Evolutionary conservation across 2,113 vertebrate genomes (phyloP), one percentile per base, ranked within the genome.

Genomic region (Columba livia): DNA sequence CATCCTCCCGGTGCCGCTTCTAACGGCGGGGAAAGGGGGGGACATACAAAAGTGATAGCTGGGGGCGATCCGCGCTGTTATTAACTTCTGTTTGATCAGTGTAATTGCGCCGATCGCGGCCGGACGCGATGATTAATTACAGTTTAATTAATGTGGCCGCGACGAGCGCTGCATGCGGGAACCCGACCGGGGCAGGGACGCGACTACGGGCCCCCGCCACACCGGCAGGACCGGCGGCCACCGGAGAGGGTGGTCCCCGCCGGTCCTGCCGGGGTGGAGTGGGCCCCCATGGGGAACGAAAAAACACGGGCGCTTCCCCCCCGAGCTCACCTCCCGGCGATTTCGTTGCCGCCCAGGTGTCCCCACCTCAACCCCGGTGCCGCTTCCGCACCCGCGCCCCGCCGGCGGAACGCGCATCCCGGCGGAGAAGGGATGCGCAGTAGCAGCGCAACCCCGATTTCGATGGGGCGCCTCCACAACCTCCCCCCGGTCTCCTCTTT

Each of bases 51-150:
- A 98, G 95, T 89, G 58, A 96, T 95, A 69, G 98, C 98, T 98
- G 96, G 89, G 86, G 98, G 98, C 98, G 81, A 98, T 97, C 83
- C 69, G 96, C 94, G 97, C 97, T 97, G 97, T 97, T 98, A 98
- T 98, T 98, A 98, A 97, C 97, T 98, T 98, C 97, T 98, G 97
- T 98, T 98, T 98, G 98, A 98, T 98, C 98, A 96, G 97, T 95
- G 97, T 98, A 98, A 98, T 98, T 98, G 98, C 98, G 98, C 98
- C 98, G 98, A 98, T 98, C 98, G 98, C 97, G 97, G 91, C 97
- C 96, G 98, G 98, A 98, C 98, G 98, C 97, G 98, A 98, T 98
- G 98, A 98, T 99, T 98, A 99, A 98, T 98, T 98, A 98, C 98
- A 98, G 98, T 98, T 98, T 98, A 98, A 98, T 98, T 98, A 98